These are phyloP conservation scores for Mystacides longicornis DNA, from an alignment of 2,888 invertebrate species.

Conservation along the genomic window DNA sequence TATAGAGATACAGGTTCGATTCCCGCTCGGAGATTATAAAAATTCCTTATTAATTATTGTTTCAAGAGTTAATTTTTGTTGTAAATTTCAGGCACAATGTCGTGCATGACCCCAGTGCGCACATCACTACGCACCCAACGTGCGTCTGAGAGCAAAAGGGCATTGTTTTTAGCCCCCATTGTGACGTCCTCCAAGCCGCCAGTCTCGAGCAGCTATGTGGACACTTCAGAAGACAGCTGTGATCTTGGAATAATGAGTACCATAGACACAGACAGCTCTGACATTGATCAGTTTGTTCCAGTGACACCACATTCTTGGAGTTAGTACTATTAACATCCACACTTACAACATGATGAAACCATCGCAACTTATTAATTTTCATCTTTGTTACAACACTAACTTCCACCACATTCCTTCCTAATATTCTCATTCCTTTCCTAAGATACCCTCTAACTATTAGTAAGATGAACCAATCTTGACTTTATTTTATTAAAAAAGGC, in stretches of 20 bases:
- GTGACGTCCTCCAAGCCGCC: background rate
- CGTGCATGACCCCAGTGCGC: conserved; percentile 39
- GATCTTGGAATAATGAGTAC: conserved; percentile 54
- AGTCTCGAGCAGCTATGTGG: conserved; percentile 7
- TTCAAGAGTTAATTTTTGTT: background rate
- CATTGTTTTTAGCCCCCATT: conserved; percentile 43
- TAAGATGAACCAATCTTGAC: background rate
- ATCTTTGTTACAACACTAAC: too few relatives aligned
- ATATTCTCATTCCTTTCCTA: background rate
- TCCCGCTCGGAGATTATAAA: too few relatives aligned
- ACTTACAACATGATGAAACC: background rate
- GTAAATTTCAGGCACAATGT: conserved; percentile 30
- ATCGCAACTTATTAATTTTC: background rate
- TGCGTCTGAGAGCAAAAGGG: conserved; percentile 55
- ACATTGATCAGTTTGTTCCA: conserved; percentile 30
- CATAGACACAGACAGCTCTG: conserved; percentile 45
- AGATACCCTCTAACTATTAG: background rate
- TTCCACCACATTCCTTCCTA: too few relatives aligned
- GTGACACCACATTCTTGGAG: conserved; percentile 41
- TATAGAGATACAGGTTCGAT: too few relatives aligned
- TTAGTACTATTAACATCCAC: conserved; percentile 31
- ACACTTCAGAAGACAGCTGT: conserved; percentile 39
- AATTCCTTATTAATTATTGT: too few relatives aligned
- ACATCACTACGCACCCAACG: conserved; percentile 48
- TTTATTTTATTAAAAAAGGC: background rate